phyloP scores from a whole-genome alignment of 53 echinoderm and acorn worm genomes.

The Echinometra lucunter region DNA sequence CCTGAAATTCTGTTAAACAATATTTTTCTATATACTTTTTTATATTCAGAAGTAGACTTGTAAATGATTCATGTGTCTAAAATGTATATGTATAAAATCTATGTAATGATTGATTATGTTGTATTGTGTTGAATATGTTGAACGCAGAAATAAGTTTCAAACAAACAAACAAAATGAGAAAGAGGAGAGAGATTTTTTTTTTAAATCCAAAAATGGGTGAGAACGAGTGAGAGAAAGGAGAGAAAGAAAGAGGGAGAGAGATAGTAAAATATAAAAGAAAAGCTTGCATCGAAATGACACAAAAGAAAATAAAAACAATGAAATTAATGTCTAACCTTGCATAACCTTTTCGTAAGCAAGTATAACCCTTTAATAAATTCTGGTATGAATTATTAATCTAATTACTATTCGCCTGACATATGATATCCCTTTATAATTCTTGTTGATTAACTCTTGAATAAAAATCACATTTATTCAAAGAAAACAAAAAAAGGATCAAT shows the following conservation, averaged over 20 bases:
- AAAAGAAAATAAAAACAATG: not conserved
- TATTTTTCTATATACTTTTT: no score
- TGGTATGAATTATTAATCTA: constrained; percentile 17
- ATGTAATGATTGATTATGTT: no score
- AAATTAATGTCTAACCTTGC: not conserved
- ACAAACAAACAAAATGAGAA: no score
- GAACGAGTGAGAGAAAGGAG: not conserved
- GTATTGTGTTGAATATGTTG: no score
- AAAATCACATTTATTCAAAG: constrained; percentile 1
- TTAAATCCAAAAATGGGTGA: no score
- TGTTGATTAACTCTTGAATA: constrained; percentile 28
- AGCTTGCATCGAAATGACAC: not conserved
- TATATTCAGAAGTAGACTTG: no score
- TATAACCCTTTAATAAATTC: not conserved
- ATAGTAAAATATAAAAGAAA: not conserved
- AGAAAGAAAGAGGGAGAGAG: not conserved
- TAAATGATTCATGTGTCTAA: no score
- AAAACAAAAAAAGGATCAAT: not conserved
- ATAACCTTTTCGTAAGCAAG: not conserved
- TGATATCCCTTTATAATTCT: not conserved
- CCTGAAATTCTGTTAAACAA: no score
- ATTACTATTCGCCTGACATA: not conserved
- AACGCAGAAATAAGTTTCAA: no score
- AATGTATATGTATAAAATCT: no score
- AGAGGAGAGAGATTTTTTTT: no score